Conservation (phyloP, 2,888 invertebrate genomes). For the Nomada fucata region DNA sequence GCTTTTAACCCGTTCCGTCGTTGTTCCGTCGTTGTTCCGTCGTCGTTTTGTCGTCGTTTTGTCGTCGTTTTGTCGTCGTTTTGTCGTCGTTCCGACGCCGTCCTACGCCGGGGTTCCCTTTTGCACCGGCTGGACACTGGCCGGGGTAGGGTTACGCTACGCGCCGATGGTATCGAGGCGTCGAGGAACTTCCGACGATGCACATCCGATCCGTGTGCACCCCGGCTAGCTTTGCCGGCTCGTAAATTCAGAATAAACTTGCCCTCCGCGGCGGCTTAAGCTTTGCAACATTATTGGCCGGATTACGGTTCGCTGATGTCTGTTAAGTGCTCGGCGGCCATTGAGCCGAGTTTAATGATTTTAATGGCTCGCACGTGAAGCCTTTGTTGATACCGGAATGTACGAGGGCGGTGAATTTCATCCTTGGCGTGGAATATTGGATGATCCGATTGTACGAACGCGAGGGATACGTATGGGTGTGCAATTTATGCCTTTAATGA, state of each 20-base stretch:
- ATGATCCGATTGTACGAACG: no score
- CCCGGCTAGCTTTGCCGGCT: conserved; percentile 16
- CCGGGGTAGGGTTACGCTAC: conserved; percentile 17
- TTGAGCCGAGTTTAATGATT: neutral
- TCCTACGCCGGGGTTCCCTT: conserved; percentile 6
- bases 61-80: neutral
- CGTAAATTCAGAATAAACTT: conserved; percentile 40
- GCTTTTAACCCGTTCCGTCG: conserved; percentile 53
- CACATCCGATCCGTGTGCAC: conserved; percentile 32
- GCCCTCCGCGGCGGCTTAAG: neutral
- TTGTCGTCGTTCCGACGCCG: neutral
- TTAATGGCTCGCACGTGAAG: neutral
- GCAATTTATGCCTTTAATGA: no score
- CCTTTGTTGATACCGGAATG: neutral
- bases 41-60: neutral
- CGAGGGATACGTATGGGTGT: no score
- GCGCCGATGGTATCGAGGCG: conserved; percentile 25
- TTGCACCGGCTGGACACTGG: conserved; percentile 8
- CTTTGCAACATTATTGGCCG: neutral
- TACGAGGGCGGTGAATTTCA: neutral
- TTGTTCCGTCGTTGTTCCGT: no score
- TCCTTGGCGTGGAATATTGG: no score
- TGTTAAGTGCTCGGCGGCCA: conserved; percentile 1
- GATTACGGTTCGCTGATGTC: conserved; percentile 23
- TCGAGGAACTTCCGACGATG: conserved; percentile 41